Conservation (phyloP, 1,140 invertebrate species). For the Trichonephila inaurata region DNA sequence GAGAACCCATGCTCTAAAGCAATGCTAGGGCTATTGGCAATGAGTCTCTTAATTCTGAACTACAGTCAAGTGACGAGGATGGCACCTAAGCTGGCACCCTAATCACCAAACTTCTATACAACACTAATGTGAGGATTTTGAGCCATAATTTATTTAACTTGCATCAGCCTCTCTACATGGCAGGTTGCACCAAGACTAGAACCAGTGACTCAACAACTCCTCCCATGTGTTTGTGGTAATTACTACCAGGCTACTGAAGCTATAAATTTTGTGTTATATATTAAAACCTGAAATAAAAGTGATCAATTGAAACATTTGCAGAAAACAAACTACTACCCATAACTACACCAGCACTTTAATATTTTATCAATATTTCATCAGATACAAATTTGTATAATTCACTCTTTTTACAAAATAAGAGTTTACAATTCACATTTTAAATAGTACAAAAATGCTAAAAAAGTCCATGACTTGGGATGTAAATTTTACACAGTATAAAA, state of each 20-base stretch:
- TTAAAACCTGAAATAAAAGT: background rate
- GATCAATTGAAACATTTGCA: background rate
- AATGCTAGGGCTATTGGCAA: too few species aligned
- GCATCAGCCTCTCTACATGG: too few species aligned
- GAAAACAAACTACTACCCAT: background rate
- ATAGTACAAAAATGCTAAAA: conserved; percentile 19
- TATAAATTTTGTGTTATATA: background rate
- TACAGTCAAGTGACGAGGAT: background rate
- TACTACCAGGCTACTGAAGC: background rate
- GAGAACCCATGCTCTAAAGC: too few species aligned
- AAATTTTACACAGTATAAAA: background rate
- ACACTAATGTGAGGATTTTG: too few species aligned
- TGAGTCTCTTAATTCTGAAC: background rate
- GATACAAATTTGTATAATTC: background rate
- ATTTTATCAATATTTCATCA: background rate
- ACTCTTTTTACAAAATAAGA: conserved; percentile 31
- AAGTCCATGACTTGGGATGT: background rate
- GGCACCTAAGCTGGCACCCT: too few species aligned
- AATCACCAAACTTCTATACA: too few species aligned
- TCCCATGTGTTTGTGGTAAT: too few species aligned
- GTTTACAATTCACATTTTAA: background rate
- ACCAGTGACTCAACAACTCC: too few species aligned
- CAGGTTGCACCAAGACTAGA: too few species aligned
- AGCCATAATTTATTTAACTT: too few species aligned
- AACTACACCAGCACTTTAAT: conserved; percentile 4